Conservation (phyloP, 2,797 vertebrate species). For the Amblyraja radiata region DNA sequence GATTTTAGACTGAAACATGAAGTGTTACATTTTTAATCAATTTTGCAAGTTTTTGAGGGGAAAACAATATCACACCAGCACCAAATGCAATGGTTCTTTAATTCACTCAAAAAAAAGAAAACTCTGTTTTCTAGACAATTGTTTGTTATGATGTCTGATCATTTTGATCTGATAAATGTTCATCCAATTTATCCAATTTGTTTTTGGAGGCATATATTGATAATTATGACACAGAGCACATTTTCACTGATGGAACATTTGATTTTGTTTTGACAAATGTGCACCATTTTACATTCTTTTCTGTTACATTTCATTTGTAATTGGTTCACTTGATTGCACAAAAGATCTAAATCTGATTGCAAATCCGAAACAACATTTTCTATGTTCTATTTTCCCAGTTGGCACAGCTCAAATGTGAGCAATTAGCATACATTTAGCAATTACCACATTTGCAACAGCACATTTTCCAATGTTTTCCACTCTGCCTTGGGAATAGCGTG, state of each 20-base stretch:
- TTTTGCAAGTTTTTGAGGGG: too few relatives aligned
- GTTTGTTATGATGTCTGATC: not conserved
- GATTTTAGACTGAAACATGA: too few relatives aligned
- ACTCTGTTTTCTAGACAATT: not conserved
- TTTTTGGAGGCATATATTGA: not conserved
- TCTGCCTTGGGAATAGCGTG: not conserved
- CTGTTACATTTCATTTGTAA: conserved; percentile 1
- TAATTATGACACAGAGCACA: conserved; percentile 4
- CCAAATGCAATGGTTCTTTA: too few relatives aligned
- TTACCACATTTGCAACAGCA: not conserved
- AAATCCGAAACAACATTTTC: not conserved
- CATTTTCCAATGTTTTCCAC: too few relatives aligned
- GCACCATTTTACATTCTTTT: not conserved
- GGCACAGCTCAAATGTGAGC: not conserved
- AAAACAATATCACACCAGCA: too few relatives aligned
- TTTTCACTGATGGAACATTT: not conserved
- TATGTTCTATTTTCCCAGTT: not conserved
- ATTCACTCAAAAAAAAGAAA: too few relatives aligned
- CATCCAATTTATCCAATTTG: not conserved
- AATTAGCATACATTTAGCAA: not conserved
- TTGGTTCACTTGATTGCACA: too few relatives aligned
- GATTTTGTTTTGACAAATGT: not conserved
- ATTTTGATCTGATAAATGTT: not conserved
- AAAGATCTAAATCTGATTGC: not conserved
- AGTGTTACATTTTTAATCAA: too few relatives aligned